phyloP scores from a whole-genome alignment of 2,888 invertebrate genomes.

The Cylloceria caligata region DNA sequence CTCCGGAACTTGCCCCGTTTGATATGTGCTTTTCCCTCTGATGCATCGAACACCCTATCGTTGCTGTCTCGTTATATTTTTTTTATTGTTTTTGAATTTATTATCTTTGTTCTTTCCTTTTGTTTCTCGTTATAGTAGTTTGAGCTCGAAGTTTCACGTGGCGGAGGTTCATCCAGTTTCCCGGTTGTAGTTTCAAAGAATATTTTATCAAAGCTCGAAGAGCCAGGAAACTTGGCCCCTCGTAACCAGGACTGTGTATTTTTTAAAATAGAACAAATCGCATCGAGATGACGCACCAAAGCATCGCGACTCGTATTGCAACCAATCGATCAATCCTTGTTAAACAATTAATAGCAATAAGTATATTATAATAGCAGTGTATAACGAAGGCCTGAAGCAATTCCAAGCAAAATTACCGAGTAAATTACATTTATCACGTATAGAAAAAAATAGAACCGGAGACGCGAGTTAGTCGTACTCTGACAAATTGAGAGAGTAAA shows the following conservation, averaged over 20 bases:
- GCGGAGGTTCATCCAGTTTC: constrained; percentile 24
- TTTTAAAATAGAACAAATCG: background rate
- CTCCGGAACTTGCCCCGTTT: constrained; percentile 59
- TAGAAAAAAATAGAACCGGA: constrained; percentile 44
- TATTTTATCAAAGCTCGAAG: constrained; percentile 52
- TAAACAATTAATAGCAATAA: background rate
- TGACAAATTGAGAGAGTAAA: background rate
- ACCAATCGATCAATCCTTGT: background rate
- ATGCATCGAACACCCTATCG: background rate
- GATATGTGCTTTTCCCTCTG: constrained; percentile 66
- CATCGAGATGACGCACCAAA: background rate
- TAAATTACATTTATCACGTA: constrained; percentile 22
- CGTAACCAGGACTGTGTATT: constrained; percentile 49
- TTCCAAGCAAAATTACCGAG: constrained; percentile 42
- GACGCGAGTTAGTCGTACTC: background rate
- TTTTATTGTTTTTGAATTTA: constrained; percentile 6
- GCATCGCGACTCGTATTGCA: background rate
- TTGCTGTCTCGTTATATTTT: constrained; percentile 21
- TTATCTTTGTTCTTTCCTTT: background rate
- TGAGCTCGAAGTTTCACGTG: constrained; percentile 33
- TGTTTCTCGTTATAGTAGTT: constrained; percentile 31
- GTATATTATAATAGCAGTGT: constrained; percentile 25
- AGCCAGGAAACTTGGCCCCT: constrained; percentile 57
- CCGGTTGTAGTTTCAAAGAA: constrained; percentile 32
- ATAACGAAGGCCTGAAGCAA: constrained; percentile 12